Conservation (phyloP, 2,797 vertebrate genomes). For the Mormyrops attenuatus region DNA sequence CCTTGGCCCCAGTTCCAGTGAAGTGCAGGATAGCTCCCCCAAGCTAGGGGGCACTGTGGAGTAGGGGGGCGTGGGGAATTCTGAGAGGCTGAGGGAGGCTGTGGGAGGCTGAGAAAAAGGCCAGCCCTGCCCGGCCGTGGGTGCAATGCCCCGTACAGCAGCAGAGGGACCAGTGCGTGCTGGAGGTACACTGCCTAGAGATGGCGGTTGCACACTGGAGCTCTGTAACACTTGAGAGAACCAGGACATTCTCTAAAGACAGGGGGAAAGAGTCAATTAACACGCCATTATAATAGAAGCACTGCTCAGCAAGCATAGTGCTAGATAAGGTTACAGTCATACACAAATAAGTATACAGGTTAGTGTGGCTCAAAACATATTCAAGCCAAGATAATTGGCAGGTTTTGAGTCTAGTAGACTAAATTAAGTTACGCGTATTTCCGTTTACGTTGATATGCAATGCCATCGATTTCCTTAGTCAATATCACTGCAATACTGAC, state of each 20-base stretch:
- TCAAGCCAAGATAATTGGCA: not conserved
- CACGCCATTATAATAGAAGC: not conserved
- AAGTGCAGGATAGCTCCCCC: conserved; percentile 51
- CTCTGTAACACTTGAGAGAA: conserved; percentile 49
- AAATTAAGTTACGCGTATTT: not conserved
- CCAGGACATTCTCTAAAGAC: conserved; percentile 56
- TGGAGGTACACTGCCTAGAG: conserved; percentile 20
- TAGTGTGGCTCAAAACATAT: not conserved
- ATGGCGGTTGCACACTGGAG: conserved; percentile 32
- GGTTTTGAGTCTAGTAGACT: not conserved
- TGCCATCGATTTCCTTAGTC: not conserved
- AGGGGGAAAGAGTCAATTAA: not conserved
- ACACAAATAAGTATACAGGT: not conserved
- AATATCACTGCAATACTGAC: not conserved
- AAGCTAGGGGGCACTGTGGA: conserved; percentile 47
- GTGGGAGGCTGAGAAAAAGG: conserved; percentile 13
- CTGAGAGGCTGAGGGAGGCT: conserved; percentile 27
- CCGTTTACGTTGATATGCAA: not conserved
- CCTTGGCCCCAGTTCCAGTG: conserved; percentile 31
- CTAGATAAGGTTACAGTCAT: not conserved
- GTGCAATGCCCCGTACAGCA: conserved; percentile 21
- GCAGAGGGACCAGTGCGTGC: conserved; percentile 17
- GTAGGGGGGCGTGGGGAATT: conserved; percentile 48
- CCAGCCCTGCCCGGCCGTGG: conserved; percentile 31
- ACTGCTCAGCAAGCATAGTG: not conserved